Evolutionary conservation across 2,888 invertebrate species (phyloP), one percentile per base, ranked within the genome.

Genomic region (Corbicula japonica): DNA sequence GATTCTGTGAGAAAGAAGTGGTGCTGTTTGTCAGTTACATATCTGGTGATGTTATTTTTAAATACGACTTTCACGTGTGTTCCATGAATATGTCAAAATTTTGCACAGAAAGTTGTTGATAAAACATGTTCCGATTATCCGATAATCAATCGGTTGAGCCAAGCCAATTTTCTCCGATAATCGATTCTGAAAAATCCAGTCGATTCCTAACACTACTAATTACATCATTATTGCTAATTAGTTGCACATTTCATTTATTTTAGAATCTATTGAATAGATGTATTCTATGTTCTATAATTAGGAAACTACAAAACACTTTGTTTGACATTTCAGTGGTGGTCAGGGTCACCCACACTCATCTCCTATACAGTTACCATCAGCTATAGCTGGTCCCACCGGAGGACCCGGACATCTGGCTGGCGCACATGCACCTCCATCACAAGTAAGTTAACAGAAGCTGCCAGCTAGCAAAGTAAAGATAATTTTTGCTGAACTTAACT

Each of bases 311-410:
- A 41, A 8, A 12, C 41, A n/a, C 18, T n/a, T 46, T 21, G 18
- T 4, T 4, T 54, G 28, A 46, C 34, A 1, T 83, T 85, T 26
- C 81, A 89, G 89, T 41, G 86, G 84, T 23, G 83, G 73, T 60
- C 87, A 86, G 58, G 76, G 80, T 8, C 88, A 87, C 54, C 76
- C 76, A 18, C 88, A 86, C 50, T 56, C 87, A 2, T 80, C 84
- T 1, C 79, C 84, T n/a, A 86, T 88, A 38, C 83, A 84, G 54
- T 66, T 83, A 2, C 71, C 82, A 23, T 60, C 81, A n/a, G 81
- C 81, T 10, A 76, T 85, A 28, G 80, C 81, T 32, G 78, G 76
- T 0, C 76, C 84, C 21, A 75, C 84, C 18, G 80, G 82, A 0
- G 83, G 74, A 5, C 88, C 87, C 18, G 73, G 80, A 15, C 83